Percentiles rank a stretch among this genome's conserved stretches.
These are phyloP conservation scores for Lytechinus variegatus DNA, from an alignment of 35 echinoderm and acorn worm genomes.

Conservation along the genomic window DNA sequence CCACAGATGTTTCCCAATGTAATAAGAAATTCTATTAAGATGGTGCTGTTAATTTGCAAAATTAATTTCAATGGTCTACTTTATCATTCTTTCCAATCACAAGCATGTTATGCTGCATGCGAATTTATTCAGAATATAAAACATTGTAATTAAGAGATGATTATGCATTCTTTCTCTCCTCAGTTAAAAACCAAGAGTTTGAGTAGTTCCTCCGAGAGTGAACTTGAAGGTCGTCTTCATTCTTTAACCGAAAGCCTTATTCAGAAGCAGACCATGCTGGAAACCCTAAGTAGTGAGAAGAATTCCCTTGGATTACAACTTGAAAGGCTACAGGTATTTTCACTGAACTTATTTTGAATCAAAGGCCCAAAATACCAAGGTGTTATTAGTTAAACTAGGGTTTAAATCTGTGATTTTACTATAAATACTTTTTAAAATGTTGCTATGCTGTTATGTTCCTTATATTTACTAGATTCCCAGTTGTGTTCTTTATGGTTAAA, in stretches of 20 bases:
- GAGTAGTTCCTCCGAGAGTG: constrained; percentile 80
- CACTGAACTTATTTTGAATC: not conserved
- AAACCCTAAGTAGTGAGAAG: constrained; percentile 95
- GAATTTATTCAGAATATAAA: not conserved
- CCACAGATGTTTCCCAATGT: too few relatives aligned
- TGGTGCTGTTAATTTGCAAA: too few relatives aligned
- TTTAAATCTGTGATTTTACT: too few relatives aligned
- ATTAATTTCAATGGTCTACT: too few relatives aligned
- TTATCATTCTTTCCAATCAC: too few relatives aligned
- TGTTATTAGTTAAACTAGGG: too few relatives aligned
- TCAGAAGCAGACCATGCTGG: constrained; percentile 99
- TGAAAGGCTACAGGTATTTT: constrained; percentile 86
- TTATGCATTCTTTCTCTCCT: constrained; percentile 3
- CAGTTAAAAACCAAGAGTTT: constrained; percentile 85
- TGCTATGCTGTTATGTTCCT: too few relatives aligned
- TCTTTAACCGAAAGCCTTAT: constrained; percentile 95
- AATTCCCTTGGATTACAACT: constrained; percentile 90
- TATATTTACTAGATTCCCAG: too few relatives aligned
- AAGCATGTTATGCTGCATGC: not conserved
- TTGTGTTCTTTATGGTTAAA: too few relatives aligned
- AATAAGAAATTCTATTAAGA: too few relatives aligned
- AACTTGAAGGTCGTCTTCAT: constrained; percentile 87
- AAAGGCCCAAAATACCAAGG: not conserved
- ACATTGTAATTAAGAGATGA: not conserved
- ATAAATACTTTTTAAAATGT: too few relatives aligned